Evolutionary conservation across 2,797 vertebrate species (phyloP).

Genomic region (Xenopus petersii): DNA sequence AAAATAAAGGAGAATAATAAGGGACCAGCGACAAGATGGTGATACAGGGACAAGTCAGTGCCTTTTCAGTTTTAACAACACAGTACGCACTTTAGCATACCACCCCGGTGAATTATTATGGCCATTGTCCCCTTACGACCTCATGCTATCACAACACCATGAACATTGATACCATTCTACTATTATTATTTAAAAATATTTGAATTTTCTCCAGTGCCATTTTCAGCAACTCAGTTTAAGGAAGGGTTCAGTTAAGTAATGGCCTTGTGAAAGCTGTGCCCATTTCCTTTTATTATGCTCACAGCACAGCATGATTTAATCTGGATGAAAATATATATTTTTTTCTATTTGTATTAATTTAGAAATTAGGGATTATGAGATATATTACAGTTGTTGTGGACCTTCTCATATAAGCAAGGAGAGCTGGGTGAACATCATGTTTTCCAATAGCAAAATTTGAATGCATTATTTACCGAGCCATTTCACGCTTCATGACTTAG

Average conservation of each 20-base stretch:
- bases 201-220: not conserved
- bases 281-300: not conserved
- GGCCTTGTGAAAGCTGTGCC: not conserved
- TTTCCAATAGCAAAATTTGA: conserved; percentile 25
- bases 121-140: conserved; percentile 5
- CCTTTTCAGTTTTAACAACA: conserved; percentile 33
- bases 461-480: conserved; percentile 34
- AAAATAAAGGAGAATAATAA: not conserved
- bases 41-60: conserved; percentile 40
- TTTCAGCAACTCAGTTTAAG: not conserved
- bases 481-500: conserved; percentile 20
- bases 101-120: conserved; percentile 8
- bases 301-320: not conserved
- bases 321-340: not conserved
- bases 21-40: conserved; percentile 11
- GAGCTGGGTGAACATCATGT: not conserved
- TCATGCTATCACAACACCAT: not conserved
- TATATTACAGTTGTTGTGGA: not conserved
- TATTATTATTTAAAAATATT: not conserved
- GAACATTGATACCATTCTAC: not conserved
- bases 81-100: conserved; percentile 27
- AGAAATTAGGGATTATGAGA: no score
- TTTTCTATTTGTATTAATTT: no score
- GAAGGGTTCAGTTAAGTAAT: not conserved
- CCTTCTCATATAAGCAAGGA: not conserved